Evolutionary conservation across 2,113 vertebrate species (phyloP), one percentile per base, ranked within the genome.

Genomic region (Pholis gunnellus): DNA sequence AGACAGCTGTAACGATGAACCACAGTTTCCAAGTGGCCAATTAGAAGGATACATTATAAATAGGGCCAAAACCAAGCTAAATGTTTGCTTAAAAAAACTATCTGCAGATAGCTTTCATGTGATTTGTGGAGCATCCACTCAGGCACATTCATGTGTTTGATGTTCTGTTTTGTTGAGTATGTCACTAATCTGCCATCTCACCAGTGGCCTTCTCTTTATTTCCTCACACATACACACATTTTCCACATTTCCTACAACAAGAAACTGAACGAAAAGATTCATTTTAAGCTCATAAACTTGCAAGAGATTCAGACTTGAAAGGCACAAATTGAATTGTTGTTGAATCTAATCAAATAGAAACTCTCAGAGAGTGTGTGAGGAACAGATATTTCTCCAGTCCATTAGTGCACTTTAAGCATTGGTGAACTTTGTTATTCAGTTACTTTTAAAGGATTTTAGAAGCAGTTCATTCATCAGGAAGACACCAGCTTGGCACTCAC

Each of bases 401-500:
- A 91, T 93, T 92, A 91, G 87, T 87, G 89, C 88, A 87, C 89
- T 93, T 86, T 73, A 52, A 68, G 82, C 78, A 80, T 88, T 86
- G 78, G 67, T 67, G 77, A 86, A 85, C 57, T 68, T 74, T 73
- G 78, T 89, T 87, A 90, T 92, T 89, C 69, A 11, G 89, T 93
- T 93, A 86, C 87, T 93, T 93, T 88, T 56, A 60, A 38, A 87
- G 79, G 78, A 83, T 91, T 94, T 88, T 61, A 82, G 79, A 84
- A 59, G 81, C 59, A 46, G 71, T 68, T 38, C 86, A 92, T 91
- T 90, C 88, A 93, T 93, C 82, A 78, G 59, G 74, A 70, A 87
- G 79, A 90, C 82, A 86, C 36, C 1, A n/a, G 50, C 80, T 76
- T 88, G 85, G 89, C 88, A 87, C 88, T 90, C 76, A 74, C 36